phyloP scores from a whole-genome alignment of 2,888 invertebrate genomes.

The Xestia rhomboidea region DNA sequence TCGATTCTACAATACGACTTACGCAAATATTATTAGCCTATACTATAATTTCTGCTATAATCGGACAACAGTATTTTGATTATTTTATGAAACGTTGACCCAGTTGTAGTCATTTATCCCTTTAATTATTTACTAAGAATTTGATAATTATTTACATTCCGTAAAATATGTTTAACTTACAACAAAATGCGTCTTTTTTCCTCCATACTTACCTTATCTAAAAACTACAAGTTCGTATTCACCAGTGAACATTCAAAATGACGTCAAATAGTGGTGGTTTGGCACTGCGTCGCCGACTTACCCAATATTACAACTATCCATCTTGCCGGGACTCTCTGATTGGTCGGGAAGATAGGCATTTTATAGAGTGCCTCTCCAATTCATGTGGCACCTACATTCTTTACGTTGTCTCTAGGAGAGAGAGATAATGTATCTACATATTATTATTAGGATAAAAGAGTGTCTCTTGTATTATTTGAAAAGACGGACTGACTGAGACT shows the following conservation, averaged over 20 bases:
- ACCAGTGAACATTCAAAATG: slow-evolving; percentile 45
- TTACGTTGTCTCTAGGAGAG: slow-evolving; percentile 49
- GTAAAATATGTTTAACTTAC: background rate
- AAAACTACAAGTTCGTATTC: slow-evolving; percentile 16
- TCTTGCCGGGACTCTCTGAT: slow-evolving; percentile 58
- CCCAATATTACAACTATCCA: slow-evolving; percentile 61
- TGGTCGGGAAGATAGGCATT: slow-evolving; percentile 63
- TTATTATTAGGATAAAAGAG: slow-evolving; percentile 27
- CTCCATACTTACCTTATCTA: too few species aligned
- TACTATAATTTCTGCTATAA: background rate
- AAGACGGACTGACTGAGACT: too few species aligned
- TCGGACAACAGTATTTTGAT: background rate
- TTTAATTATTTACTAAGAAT: background rate
- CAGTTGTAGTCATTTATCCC: background rate
- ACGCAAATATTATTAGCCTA: background rate
- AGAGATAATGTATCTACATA: slow-evolving; percentile 34
- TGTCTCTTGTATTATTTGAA: background rate
- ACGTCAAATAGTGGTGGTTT: slow-evolving; percentile 55
- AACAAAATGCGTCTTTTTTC: background rate
- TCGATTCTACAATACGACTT: background rate
- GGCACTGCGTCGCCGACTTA: slow-evolving; percentile 50
- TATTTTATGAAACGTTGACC: background rate
- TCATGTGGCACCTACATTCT: slow-evolving; percentile 65
- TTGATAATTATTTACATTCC: background rate
- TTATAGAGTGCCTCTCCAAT: slow-evolving; percentile 63